A percentile compares a stretch with the other conserved stretches of the same genome.
phyloP scores from a whole-genome alignment of 2,113 vertebrate genomes.

The Aix galericulata region DNA sequence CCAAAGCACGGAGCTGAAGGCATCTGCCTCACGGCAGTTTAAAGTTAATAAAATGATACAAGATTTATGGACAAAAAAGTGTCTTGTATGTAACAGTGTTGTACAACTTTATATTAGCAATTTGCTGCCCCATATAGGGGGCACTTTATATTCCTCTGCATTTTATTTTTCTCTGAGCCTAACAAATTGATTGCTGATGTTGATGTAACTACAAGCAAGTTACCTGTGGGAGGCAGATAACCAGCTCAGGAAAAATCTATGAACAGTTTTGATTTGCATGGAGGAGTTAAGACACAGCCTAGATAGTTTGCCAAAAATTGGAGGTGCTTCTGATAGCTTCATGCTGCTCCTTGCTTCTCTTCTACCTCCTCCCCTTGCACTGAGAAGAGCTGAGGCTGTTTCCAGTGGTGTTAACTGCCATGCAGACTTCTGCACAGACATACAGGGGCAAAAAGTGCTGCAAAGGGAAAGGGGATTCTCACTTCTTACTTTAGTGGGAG shows the following conservation, averaged over 20 bases:
- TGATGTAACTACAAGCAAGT: not conserved
- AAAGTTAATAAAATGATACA: not conserved
- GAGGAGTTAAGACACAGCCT: not conserved
- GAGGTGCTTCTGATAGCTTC: not conserved
- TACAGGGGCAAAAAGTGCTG: not conserved
- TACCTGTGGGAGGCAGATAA: not conserved
- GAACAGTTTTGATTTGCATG: not conserved
- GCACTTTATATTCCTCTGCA: not conserved
- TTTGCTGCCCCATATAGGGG: not conserved
- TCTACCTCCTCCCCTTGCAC: not conserved
- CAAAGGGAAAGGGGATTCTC: not conserved
- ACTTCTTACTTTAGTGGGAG: not conserved
- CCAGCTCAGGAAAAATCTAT: not conserved
- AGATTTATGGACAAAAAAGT: not conserved
- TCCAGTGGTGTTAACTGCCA: accelerated
- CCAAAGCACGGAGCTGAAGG: not conserved
- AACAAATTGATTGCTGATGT: not conserved
- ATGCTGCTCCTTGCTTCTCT: not conserved
- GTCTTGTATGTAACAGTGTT: not conserved
- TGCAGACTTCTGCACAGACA: not conserved
- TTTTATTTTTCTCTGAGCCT: not conserved
- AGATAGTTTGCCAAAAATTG: not conserved
- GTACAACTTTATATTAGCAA: not conserved
- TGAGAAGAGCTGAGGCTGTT: not conserved
- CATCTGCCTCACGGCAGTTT: not conserved